Conservation (phyloP, 2,888 invertebrate species). For the Linnaemya vulpina region DNA sequence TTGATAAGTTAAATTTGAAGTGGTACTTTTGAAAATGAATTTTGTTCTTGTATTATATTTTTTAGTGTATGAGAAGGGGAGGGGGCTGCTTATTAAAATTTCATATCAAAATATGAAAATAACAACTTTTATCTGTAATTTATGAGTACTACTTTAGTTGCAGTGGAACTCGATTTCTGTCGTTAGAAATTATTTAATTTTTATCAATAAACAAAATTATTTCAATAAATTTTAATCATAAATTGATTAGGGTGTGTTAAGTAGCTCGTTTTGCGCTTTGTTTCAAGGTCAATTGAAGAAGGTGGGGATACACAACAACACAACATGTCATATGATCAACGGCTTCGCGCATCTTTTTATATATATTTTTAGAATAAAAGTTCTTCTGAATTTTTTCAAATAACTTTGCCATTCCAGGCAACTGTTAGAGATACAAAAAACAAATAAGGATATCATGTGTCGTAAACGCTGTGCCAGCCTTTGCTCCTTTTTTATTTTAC, state of each 20-base stretch:
- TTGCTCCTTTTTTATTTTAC: too few relatives aligned
- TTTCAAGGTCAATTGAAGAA: neutral
- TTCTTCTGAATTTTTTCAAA: too few relatives aligned
- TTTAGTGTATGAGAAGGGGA: neutral
- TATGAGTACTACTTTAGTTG: neutral
- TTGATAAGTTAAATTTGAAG: constrained; percentile 27
- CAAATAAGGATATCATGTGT: too few relatives aligned
- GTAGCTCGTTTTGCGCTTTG: neutral
- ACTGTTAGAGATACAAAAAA: too few relatives aligned
- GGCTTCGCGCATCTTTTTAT: too few relatives aligned
- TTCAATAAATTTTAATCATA: neutral
- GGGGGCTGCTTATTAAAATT: neutral
- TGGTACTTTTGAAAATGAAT: constrained; percentile 6
- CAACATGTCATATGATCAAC: too few relatives aligned
- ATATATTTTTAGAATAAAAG: too few relatives aligned
- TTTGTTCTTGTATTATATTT: neutral
- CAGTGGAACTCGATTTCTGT: neutral
- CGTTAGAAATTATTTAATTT: neutral
- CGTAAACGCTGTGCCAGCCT: too few relatives aligned
- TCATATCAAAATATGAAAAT: neutral
- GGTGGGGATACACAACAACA: neutral
- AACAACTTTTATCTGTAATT: constrained; percentile 16
- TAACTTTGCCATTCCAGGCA: too few relatives aligned
- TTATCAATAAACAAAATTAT: neutral
- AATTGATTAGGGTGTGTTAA: neutral